Conservation (phyloP, 2,113 vertebrate genomes). For the Zosterops lateralis region DNA sequence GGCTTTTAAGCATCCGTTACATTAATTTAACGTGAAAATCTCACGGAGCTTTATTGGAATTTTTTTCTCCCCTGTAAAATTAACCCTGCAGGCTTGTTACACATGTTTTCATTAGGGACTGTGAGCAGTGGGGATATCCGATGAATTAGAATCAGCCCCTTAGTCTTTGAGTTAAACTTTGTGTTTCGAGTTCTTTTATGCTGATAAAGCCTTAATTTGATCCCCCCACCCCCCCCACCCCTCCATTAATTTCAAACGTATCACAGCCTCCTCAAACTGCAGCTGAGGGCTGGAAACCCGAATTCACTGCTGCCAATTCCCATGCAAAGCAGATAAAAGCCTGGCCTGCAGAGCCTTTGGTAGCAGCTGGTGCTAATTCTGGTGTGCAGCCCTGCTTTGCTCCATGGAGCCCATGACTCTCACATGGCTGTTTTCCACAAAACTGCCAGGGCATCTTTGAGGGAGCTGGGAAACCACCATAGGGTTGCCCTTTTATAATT, state of each 20-base stretch:
- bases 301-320: neutral
- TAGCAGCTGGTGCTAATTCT: neutral
- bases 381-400: neutral
- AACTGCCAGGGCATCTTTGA: neutral
- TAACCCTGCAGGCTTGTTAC: slow-evolving; percentile 75
- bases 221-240: neutral
- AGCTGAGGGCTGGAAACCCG: neutral
- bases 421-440: neutral
- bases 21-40: slow-evolving; percentile 76
- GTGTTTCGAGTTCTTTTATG: slow-evolving; percentile 43
- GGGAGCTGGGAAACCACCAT: neutral
- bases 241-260: neutral
- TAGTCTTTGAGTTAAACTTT: slow-evolving; percentile 43
- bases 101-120: slow-evolving; percentile 76
- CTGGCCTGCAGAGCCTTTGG: neutral
- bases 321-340: neutral
- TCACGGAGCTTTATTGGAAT: slow-evolving; percentile 72
- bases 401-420: neutral
- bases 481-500: neutral
- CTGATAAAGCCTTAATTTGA: neutral
- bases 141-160: slow-evolving; percentile 71
- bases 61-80: slow-evolving; percentile 69
- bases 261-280: neutral
- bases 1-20: slow-evolving; percentile 78
- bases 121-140: slow-evolving; percentile 44